Conservation (phyloP, 1,140 invertebrate species). For the Nephotettix cincticeps region DNA sequence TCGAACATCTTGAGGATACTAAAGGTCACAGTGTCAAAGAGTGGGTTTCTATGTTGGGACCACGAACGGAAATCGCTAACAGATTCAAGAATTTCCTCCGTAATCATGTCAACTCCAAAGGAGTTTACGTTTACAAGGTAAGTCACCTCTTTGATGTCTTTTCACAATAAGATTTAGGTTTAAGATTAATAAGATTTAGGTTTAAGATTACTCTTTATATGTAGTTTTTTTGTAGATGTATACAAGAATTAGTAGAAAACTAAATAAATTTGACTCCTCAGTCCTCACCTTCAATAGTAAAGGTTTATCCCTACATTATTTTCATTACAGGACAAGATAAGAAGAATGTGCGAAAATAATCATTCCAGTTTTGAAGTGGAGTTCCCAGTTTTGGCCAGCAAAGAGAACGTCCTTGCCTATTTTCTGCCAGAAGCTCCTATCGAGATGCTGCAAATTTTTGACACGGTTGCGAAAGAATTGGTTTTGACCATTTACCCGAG, state of each 20-base stretch:
- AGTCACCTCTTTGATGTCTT: background rate
- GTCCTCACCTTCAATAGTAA: too few species aligned
- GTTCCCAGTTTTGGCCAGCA: slow-evolving; percentile 85
- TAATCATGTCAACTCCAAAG: slow-evolving; percentile 75
- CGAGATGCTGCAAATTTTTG: slow-evolving; percentile 94
- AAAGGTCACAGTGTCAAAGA: slow-evolving; percentile 90
- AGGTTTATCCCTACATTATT: background rate
- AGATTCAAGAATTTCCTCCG: slow-evolving; percentile 95
- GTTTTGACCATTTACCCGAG: slow-evolving; percentile 94
- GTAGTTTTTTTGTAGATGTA: too few species aligned
- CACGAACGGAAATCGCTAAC: slow-evolving; percentile 93
- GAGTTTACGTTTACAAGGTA: slow-evolving; percentile 78
- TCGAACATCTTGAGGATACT: slow-evolving; percentile 97
- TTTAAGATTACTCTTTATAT: too few species aligned
- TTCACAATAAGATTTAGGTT: too few species aligned
- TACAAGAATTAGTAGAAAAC: too few species aligned
- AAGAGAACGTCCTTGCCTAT: slow-evolving; percentile 92
- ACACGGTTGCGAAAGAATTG: slow-evolving; percentile 90
- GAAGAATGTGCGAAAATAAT: slow-evolving; percentile 93
- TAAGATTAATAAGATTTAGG: too few species aligned
- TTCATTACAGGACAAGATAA: slow-evolving; percentile 70
- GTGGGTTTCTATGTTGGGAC: slow-evolving; percentile 96
- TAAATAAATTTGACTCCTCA: background rate
- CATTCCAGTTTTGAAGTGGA: slow-evolving; percentile 90
- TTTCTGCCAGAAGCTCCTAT: slow-evolving; percentile 96